Percentiles rank a stretch among this genome's conserved stretches.
Evolutionary conservation across 2,113 vertebrate genomes (phyloP).

Genomic region (Pungitius pungitius): DNA sequence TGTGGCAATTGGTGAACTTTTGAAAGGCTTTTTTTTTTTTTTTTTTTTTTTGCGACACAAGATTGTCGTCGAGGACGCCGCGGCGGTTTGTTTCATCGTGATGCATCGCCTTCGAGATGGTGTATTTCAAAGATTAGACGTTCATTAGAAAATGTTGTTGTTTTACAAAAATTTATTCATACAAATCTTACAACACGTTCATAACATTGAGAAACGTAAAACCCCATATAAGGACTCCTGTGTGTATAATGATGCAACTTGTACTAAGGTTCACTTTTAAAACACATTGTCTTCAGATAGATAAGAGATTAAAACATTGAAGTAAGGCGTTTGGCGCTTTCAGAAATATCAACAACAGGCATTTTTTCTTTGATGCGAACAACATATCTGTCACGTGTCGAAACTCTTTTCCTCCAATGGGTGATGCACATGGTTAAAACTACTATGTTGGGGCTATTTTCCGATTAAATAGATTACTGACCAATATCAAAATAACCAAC

Average conservation of each 20-base stretch:
- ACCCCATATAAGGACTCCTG: conserved; percentile 89
- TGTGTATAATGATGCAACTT: conserved; percentile 86
- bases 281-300: conserved; percentile 86
- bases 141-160: conserved; percentile 87
- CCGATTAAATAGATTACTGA: conserved; percentile 64
- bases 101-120: neutral
- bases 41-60: no score
- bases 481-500: conserved; percentile 71
- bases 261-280: conserved; percentile 87
- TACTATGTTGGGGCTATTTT: conserved; percentile 55
- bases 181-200: conserved; percentile 98
- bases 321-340: conserved; percentile 98
- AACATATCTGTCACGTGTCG: conserved; percentile 83
- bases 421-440: conserved; percentile 65
- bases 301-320: conserved; percentile 87
- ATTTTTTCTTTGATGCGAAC: conserved; percentile 82
- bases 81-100: neutral
- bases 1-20: neutral
- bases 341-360: conserved; percentile 90
- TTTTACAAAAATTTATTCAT: conserved; percentile 99
- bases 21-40: no score
- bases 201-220: conserved; percentile 94
- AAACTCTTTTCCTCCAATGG: conserved; percentile 76
- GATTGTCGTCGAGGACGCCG: no score
- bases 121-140: conserved; percentile 93